These are phyloP conservation scores for Ornithoptera alexandrae DNA, from an alignment of 2,888 invertebrate genomes.

Conservation along the genomic window DNA sequence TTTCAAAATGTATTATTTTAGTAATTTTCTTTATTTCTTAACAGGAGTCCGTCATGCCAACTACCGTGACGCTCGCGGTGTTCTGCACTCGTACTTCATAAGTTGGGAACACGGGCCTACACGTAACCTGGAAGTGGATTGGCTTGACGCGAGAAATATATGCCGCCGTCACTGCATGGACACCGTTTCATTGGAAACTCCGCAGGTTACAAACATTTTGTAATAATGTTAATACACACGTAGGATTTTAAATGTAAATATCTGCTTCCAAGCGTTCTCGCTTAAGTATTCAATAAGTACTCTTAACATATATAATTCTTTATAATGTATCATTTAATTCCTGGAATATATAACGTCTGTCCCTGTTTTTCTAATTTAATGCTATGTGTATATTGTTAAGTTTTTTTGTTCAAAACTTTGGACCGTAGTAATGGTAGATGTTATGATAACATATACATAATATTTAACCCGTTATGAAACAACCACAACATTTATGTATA, in stretches of 20 bases:
- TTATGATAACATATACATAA: background rate
- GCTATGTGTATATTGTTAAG: background rate
- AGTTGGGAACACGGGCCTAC: conserved; percentile 94
- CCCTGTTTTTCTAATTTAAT: too few species aligned
- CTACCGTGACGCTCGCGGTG: conserved; percentile 92
- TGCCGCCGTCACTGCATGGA: conserved; percentile 97
- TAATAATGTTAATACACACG: background rate
- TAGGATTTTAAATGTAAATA: background rate
- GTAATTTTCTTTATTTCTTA: conserved; percentile 3
- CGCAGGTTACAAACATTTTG: conserved; percentile 77
- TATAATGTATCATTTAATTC: too few species aligned
- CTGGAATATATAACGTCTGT: too few species aligned
- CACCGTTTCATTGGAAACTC: conserved; percentile 93
- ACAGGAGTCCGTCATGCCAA: conserved; percentile 92
- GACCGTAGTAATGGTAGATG: background rate
- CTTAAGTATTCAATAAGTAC: too few species aligned
- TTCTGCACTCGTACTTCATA: conserved; percentile 95
- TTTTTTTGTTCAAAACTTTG: background rate
- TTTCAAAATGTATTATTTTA: too few species aligned
- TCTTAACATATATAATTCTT: too few species aligned
- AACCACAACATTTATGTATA: background rate
- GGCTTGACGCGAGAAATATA: conserved; percentile 94
- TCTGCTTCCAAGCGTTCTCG: too few species aligned
- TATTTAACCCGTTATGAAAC: background rate
- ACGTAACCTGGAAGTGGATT: conserved; percentile 90